Evolutionary conservation across 30 jellyfish, hydroid and myxozoan genomes (phyloP).

Genomic region (Mastigias papua): DNA sequence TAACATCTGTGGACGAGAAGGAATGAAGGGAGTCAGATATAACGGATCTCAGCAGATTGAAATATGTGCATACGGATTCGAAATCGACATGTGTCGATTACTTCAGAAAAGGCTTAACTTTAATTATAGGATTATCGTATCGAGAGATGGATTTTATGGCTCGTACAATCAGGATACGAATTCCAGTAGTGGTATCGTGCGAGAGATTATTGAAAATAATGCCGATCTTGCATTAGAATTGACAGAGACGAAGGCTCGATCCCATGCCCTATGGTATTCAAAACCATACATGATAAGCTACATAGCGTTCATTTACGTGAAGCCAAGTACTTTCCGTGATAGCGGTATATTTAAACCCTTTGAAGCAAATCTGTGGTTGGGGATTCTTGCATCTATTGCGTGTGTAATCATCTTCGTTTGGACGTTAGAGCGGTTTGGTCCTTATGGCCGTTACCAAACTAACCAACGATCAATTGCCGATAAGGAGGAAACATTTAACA

Average conservation of each 20-base stretch:
- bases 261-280: constrained; percentile 3
- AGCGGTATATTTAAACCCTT: constrained; percentile 17
- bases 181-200: not conserved
- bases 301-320: not conserved
- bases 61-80: constrained; percentile 35
- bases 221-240: constrained; percentile 1
- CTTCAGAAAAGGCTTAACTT: constrained; percentile 2
- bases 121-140: not conserved
- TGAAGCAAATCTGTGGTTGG: constrained; percentile 10
- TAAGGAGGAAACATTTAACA: not conserved
- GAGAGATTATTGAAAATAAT: not conserved
- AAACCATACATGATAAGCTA: constrained; percentile 7
- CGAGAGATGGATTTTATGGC: constrained; percentile 51
- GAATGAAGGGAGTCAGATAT: not conserved
- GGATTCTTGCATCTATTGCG: not conserved
- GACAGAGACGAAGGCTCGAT: not conserved
- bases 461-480: constrained; percentile 8
- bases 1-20: not conserved
- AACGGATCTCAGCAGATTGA: not conserved
- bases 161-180: not conserved
- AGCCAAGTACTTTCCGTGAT: not conserved
- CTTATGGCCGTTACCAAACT: constrained; percentile 1
- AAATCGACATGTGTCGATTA: constrained; percentile 3
- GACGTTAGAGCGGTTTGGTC: constrained; percentile 23
- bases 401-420: constrained; percentile 11